Base-by-base conservation (phyloP, 2,888 invertebrate species). In the Clistopyga incitator region DNA sequence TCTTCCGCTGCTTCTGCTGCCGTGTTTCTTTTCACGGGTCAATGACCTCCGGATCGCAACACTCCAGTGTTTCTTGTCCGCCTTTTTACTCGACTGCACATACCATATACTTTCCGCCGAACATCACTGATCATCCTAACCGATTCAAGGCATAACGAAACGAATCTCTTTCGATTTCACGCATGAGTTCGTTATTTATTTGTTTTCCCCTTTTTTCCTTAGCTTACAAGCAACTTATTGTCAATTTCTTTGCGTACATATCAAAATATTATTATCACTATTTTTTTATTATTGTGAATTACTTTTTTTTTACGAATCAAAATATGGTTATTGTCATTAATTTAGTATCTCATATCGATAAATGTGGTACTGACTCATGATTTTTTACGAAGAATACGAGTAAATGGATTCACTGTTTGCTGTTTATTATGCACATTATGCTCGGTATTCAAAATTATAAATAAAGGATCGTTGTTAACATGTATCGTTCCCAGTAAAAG, bases 31-130 rank as follows among this genome's bases (percentile, higher is more conserved):
- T 85, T 85, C 85, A 81, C 87, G 84, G 90, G 88, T 84, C 90
- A 90, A 89, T 85, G 90, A 89, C 90, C 90, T 84, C 80, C 20
- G 25, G 64, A 68, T 72, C 47, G 10, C 59, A 54, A 25, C 50
- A 13, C 50, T 54, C 15, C 61, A 50, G 70, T 23, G 67, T 54
- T 61, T 72, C 56, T 56, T 52, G 6, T 13, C 47, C 50, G 64
- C 54, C 54, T 18, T 10, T 59, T 74, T 71, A 72, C 20, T 56
- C 70, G 13, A 50, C 47, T 59, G 70, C 29, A 20, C 23, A 52
- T 54, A 13, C n/a, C 59, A 29, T 29, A 18, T 52, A 18, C 18
- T 18, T 18, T 18, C 1, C 4, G 20, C 20, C 52, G 52, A 54
- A 20, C 52, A 54, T 20, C 52, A 11, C 0, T 10, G 20, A 38